Evolutionary conservation across 1,140 invertebrate genomes (phyloP), one percentile per base, ranked within the genome.

Genomic region (Tribolium castaneum): DNA sequence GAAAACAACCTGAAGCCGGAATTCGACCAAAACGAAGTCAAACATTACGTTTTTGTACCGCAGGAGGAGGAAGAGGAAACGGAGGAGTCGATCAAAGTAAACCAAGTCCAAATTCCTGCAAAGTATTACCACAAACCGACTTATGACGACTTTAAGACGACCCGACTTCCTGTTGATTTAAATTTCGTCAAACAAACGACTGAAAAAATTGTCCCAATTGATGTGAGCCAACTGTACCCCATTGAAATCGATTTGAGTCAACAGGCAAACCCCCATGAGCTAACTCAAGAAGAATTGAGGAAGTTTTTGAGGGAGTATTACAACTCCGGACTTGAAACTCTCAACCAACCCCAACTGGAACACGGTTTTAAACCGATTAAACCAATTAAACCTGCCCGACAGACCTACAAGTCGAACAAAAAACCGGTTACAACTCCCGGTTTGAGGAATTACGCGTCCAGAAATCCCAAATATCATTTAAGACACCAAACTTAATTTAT

Each of bases 401-500:
- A 82, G 30, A 84, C 82, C 10, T 84, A 75, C 50, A 81, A 78
- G 50, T 79, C 79, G 0, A 78, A 78, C 35, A 81, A 83, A 51
- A 83, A 83, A 72, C 79, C 81, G 5, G 56, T 78, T 16, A 80
- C 71, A 14, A 84, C 82, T 66, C 82, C 82, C 6, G 83, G 83
- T 22, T 75, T 84, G 19, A 81, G 78, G 19, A 77, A 81, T 70
- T 84, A 73, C 75, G 62, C 81, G 1, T 74, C 82, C 0, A 81
- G 78, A 16, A 19, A 81, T 19, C 35, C 3, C 9, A 75, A 34
- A 22, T 35, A 35, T n/a, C 16, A 45, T 62, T 76, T 12, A 76
- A 13, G 25, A n/a, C 9, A 50, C 49, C 45, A 73, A 22, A 70
- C 14, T 12, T 19, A 70, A 19, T 73, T 72, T 70, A 49, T 76